Conservation (phyloP, 2,797 vertebrate genomes). For the Pangasius krempfi region DNA sequence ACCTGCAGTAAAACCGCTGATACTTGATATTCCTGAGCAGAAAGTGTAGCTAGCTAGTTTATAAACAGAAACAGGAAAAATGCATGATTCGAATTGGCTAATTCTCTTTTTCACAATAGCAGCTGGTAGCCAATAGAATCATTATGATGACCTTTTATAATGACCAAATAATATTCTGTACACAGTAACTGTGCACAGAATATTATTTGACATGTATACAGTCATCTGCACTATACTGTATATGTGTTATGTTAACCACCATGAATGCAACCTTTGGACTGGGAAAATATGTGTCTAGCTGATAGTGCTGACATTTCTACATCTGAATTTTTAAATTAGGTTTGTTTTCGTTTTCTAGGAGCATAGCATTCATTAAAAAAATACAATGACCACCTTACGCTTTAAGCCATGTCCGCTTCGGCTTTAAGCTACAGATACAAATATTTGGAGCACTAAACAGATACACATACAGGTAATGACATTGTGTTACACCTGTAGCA, state of each 20-base stretch:
- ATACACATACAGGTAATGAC: not conserved
- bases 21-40: not conserved
- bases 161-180: too few species aligned
- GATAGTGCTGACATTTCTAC: not conserved
- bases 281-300: not conserved
- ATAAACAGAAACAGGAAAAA: not conserved
- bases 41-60: not conserved
- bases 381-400: not conserved
- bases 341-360: constrained; percentile 1
- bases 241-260: not conserved
- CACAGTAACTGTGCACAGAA: not conserved
- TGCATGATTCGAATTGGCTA: not conserved
- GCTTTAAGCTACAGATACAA: not conserved
- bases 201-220: not conserved
- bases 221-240: not conserved
- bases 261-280: not conserved
- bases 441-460: not conserved
- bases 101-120: not conserved
- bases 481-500: not conserved
- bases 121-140: not conserved
- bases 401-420: not conserved
- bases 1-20: not conserved
- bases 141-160: not conserved
- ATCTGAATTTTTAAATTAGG: not conserved
- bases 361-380: not conserved